Conservation (phyloP, 2,888 invertebrate genomes). For the Masnerella sp. region DNA sequence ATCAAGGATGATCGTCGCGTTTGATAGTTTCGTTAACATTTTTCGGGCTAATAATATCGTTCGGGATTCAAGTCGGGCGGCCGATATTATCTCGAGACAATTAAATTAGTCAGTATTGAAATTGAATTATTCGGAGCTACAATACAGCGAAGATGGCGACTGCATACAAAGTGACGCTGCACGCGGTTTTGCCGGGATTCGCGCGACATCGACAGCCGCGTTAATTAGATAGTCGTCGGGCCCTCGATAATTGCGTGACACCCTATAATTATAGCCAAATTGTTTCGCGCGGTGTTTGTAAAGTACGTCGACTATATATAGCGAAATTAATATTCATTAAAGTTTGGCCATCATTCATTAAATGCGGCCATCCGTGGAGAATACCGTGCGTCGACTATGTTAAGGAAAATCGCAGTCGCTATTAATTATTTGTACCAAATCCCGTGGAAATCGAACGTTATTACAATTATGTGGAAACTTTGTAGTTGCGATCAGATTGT, state of each 20-base stretch:
- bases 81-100: constrained; percentile 70
- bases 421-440: constrained; percentile 24
- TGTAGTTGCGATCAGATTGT: too few species aligned
- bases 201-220: constrained; percentile 48
- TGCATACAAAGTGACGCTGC: constrained; percentile 67
- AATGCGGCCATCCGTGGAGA: constrained; percentile 25
- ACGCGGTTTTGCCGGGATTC: constrained; percentile 35
- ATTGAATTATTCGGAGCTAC: constrained; percentile 71
- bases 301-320: constrained; percentile 25
- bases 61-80: constrained; percentile 62
- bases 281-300: constrained; percentile 51
- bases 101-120: constrained; percentile 71
- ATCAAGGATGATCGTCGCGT: constrained; percentile 35
- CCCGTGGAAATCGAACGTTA: constrained; percentile 7
- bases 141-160: constrained; percentile 57
- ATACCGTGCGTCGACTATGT: constrained; percentile 26
- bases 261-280: constrained; percentile 62
- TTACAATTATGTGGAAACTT: too few species aligned
- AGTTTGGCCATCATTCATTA: constrained; percentile 24
- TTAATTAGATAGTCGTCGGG: constrained; percentile 67
- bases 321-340: constrained; percentile 52
- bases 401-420: constrained; percentile 31
- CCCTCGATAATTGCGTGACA: constrained; percentile 64
- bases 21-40: constrained; percentile 33
- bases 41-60: constrained; percentile 44